These are phyloP conservation scores for Smithornis capensis DNA, from an alignment of 2,113 vertebrate species.

Conservation along the genomic window DNA sequence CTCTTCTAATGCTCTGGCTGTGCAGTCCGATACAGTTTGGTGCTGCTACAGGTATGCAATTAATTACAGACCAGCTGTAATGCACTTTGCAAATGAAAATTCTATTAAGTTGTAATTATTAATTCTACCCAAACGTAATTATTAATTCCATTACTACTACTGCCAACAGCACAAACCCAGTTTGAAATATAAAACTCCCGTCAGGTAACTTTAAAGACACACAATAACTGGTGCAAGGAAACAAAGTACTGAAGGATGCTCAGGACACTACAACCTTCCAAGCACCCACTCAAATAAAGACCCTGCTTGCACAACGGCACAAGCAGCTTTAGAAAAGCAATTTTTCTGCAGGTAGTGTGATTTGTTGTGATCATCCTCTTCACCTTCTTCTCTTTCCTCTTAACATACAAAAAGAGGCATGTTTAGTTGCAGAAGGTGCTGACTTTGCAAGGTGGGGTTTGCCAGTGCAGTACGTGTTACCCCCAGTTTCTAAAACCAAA, in stretches of 20 bases:
- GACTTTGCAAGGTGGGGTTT: background rate
- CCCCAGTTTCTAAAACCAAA: background rate
- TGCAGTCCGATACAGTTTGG: background rate
- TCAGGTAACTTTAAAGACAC: background rate
- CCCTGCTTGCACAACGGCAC: accelerated
- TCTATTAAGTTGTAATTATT: background rate
- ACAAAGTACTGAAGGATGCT: background rate
- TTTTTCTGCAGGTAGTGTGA: background rate
- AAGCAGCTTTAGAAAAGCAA: background rate
- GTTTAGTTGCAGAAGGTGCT: background rate
- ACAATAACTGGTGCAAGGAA: background rate
- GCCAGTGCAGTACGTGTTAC: background rate
- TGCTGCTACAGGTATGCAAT: background rate
- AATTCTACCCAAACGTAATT: background rate
- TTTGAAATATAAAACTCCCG: background rate
- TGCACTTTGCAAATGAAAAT: background rate
- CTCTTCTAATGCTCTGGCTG: background rate
- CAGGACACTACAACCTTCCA: background rate
- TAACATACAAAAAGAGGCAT: background rate
- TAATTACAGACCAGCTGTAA: background rate
- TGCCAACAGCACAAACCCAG: background rate
- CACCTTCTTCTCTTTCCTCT: background rate
- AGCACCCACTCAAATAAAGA: background rate
- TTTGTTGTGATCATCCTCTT: background rate
- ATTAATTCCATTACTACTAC: background rate